Conservation (phyloP, 1,140 invertebrate genomes). For the Medauroidea extradentata region DNA sequence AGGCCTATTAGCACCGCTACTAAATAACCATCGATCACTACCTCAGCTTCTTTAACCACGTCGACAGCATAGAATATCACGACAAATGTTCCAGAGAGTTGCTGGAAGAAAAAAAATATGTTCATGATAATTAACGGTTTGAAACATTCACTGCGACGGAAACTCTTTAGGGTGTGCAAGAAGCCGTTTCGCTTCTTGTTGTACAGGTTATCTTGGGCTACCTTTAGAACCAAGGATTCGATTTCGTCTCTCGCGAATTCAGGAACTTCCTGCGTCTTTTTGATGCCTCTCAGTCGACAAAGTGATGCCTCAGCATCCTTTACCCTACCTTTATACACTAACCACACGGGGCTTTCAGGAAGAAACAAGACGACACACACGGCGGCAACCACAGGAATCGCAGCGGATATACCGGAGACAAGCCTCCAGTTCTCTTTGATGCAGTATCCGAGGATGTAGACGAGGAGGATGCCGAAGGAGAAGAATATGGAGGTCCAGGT, state of each 20-base stretch:
- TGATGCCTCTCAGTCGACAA: background rate
- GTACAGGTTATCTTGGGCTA: too few relatives aligned
- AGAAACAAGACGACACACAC: background rate
- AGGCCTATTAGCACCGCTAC: slow-evolving; percentile 55
- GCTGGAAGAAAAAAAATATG: slow-evolving; percentile 70
- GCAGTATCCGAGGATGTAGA: background rate
- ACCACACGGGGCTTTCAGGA: background rate
- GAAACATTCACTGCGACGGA: slow-evolving; percentile 46
- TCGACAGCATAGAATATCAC: slow-evolving; percentile 70
- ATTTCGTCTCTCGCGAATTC: too few relatives aligned
- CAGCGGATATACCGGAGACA: background rate
- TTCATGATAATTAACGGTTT: slow-evolving; percentile 63
- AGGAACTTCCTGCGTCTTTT: too few relatives aligned
- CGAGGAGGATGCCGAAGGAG: background rate
- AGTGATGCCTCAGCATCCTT: background rate
- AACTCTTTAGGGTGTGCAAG: slow-evolving; percentile 36
- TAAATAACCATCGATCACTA: slow-evolving; percentile 53
- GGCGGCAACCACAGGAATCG: background rate
- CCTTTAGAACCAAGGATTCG: too few relatives aligned
- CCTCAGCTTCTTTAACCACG: slow-evolving; percentile 54
- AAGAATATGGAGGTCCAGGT: background rate
- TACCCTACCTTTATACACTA: background rate
- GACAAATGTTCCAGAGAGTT: slow-evolving; percentile 71
- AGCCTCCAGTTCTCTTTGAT: background rate
- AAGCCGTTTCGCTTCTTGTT: too few relatives aligned